Evolutionary conservation across 2,888 invertebrate species (phyloP).

Genomic region (Macrophya annulata): DNA sequence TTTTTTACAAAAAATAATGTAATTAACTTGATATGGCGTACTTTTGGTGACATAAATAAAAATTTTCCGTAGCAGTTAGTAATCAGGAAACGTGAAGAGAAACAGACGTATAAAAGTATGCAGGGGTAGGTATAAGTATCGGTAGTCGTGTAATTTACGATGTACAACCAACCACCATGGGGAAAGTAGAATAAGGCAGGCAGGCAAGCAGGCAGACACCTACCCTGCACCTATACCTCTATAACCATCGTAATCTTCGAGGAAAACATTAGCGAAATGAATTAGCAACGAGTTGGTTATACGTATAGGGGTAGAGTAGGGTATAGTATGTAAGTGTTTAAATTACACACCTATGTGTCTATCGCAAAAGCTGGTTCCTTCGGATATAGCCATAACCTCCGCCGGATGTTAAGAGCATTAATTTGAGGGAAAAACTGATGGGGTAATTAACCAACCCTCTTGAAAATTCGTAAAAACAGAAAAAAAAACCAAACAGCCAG

Average conservation of each 20-base stretch:
- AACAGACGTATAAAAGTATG: slow-evolving; percentile 12
- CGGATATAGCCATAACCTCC: neutral
- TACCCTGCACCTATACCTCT: neutral
- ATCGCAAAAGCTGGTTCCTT: neutral
- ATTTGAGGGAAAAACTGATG: neutral
- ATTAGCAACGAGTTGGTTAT: slow-evolving; percentile 28
- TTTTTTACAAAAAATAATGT: too few relatives aligned
- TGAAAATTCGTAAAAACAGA: neutral
- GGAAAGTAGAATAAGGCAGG: too few relatives aligned
- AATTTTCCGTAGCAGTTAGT: neutral
- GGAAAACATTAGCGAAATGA: slow-evolving; percentile 47
- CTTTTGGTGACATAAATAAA: neutral
- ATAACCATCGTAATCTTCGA: neutral
- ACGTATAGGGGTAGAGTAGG: neutral
- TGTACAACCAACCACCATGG: too few relatives aligned
- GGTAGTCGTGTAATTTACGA: slow-evolving; percentile 8
- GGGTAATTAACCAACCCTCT: neutral
- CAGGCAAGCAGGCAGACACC: neutral
- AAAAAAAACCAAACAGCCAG: neutral
- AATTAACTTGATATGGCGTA: neutral
- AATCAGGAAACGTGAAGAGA: neutral
- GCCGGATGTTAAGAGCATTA: neutral
- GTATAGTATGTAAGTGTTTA: neutral
- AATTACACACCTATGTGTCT: neutral
- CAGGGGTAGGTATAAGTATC: neutral